Conservation (phyloP, 2,113 vertebrate species). For the Nesogale talazaci region DNA sequence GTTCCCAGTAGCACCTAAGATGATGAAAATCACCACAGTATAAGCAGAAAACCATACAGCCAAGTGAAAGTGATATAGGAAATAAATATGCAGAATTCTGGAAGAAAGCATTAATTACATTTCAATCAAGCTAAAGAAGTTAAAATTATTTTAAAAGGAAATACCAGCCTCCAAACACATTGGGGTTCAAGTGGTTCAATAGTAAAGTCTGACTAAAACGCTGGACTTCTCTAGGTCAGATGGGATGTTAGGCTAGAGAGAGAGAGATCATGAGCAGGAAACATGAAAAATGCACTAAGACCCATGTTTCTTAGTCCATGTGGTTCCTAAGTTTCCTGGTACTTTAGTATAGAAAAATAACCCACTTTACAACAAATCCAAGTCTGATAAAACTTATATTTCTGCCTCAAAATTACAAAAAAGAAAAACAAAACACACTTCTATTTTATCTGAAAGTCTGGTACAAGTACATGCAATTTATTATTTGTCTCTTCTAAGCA, state of each 20-base stretch:
- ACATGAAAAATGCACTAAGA: neutral
- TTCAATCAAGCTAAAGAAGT: neutral
- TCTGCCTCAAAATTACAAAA: too few species aligned
- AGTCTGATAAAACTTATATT: neutral
- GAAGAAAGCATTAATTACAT: neutral
- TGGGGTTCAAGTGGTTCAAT: neutral
- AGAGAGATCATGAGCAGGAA: neutral
- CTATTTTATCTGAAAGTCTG: neutral
- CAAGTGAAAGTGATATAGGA: neutral
- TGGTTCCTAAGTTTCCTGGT: neutral
- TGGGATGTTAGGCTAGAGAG: neutral
- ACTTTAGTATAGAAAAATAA: neutral
- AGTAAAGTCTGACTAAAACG: fast-evolving
- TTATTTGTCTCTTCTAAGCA: neutral
- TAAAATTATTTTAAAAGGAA: neutral
- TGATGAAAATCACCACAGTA: neutral
- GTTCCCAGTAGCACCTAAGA: neutral
- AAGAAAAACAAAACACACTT: too few species aligned
- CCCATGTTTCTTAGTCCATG: neutral
- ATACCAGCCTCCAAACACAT: neutral
- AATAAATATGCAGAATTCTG: neutral
- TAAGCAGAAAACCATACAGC: neutral
- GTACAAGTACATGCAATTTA: neutral
- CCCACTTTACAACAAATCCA: neutral
- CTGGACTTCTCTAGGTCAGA: neutral